phyloP scores from a whole-genome alignment of 2,113 vertebrate genomes.

The Tautogolabrus adspersus region DNA sequence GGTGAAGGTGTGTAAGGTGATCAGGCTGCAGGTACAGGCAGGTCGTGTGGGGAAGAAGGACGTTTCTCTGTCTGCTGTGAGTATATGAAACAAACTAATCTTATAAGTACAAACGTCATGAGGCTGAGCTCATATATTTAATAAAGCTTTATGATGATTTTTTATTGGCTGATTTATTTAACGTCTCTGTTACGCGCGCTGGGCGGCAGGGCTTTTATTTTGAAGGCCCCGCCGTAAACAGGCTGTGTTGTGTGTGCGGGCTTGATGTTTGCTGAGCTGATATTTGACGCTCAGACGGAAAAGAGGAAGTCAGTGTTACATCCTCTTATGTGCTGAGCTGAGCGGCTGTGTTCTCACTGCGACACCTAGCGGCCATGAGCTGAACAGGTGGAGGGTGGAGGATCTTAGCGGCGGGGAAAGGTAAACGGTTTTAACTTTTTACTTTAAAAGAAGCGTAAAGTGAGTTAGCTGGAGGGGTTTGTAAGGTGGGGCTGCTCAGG shows the following conservation, averaged over 20 bases:
- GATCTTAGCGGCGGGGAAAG: background rate
- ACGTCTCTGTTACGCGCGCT: background rate
- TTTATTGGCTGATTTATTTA: too few species aligned
- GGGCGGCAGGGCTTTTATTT: slow-evolving; percentile 41
- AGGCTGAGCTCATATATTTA: too few species aligned
- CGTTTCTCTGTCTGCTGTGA: too few species aligned
- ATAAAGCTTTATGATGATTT: too few species aligned
- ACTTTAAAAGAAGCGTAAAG: background rate
- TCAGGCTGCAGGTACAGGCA: too few species aligned
- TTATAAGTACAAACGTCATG: too few species aligned
- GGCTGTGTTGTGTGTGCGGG: background rate
- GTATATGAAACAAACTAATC: too few species aligned
- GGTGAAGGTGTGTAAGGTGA: too few species aligned
- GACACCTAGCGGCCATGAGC: background rate
- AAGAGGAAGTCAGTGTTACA: slow-evolving; percentile 43
- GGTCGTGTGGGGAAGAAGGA: too few species aligned
- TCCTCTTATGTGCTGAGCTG: background rate
- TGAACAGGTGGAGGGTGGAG: background rate
- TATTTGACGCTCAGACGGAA: background rate
- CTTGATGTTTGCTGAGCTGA: background rate
- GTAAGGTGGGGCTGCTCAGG: slow-evolving; percentile 18
- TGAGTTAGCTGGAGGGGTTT: slow-evolving; percentile 18
- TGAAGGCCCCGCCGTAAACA: background rate
- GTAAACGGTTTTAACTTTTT: background rate
- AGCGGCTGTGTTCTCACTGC: too few species aligned